Percentiles rank a stretch among this genome's conserved stretches.
These are phyloP conservation scores for Sporophila hypoxantha DNA, from an alignment of 2,113 vertebrate genomes.

Conservation along the genomic window DNA sequence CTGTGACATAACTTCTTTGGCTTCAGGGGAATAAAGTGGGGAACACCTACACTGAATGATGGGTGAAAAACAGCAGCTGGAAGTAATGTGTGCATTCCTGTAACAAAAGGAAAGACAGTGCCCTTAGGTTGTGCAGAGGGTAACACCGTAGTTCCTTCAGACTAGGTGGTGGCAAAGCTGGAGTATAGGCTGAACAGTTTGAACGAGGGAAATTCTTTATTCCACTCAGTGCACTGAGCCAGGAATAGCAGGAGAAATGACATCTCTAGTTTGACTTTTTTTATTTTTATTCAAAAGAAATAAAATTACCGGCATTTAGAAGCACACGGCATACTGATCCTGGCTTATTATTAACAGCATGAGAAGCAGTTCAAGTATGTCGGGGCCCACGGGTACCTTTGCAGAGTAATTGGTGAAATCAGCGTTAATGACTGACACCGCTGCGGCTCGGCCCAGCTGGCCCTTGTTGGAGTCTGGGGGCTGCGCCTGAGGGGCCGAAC, in stretches of 20 bases:
- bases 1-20: not conserved
- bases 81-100: not conserved
- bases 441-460: not conserved
- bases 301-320: not conserved
- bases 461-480: too few species aligned
- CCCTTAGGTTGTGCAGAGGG: too few species aligned
- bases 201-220: not conserved
- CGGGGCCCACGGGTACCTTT: accelerated
- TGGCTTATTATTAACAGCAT: not conserved
- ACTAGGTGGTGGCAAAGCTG: not conserved
- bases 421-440: accelerated
- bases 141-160: too few species aligned
- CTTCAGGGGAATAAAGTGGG: not conserved
- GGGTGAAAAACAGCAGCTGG: not conserved
- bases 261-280: not conserved
- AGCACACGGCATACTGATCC: not conserved
- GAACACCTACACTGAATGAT: not conserved
- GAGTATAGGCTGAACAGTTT: not conserved
- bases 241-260: not conserved
- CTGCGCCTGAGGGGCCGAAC: accelerated
- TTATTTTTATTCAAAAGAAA: not conserved
- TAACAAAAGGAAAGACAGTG: not conserved
- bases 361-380: not conserved
- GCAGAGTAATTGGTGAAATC: not conserved
- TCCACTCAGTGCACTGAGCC: not conserved